Evolutionary conservation across 2,113 vertebrate genomes (phyloP), one percentile per base, ranked within the genome.

Genomic region (Myotis lucifugus): DNA sequence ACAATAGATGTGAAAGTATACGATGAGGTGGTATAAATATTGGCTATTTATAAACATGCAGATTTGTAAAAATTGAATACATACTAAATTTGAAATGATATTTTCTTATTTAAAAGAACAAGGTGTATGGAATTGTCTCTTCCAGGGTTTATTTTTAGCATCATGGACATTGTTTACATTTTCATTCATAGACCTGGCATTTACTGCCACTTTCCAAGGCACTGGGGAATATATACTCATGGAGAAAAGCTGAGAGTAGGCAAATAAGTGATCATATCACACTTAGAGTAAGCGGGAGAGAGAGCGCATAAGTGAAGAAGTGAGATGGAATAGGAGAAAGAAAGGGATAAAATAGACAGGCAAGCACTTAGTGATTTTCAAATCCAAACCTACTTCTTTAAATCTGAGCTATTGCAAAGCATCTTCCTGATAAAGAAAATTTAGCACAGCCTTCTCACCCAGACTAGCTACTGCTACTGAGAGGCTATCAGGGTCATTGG

Each of bases 1-100:
- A 91, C 40, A 46, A 78, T 88, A 54, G 12, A 32, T 86, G 32
- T 27, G 40, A 94, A 94, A 92, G 9, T 82, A 89, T 94, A 85
- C 12, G 82, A 54, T 54, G 54, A 48, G 12, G 40, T 85, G 21
- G 34, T 69, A 40, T 17, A 69, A 59, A 76, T 77, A 77, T 50
- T 95, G 46, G 34, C 10, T 81, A 78, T 15, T 64, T 77, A 50
- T 15, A 70, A 21, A 81, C 19, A 56, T 50, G 12, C 21, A 76
- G 15, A n/a, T 48, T 74, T 74, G 13, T 23, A 59, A 77, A 94
- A 64, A 77, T 10, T 67, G 8, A 72, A 56, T 11, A 78, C 17
- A 34, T 61, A 66, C 10, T 42, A 74, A 83, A 66, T 56, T 67
- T 61, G 17, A 96, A 94, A 74, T 48, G 0, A 70, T 72, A 9